Conservation (phyloP, 2,113 vertebrate species). For the Malurus cyaneus region DNA sequence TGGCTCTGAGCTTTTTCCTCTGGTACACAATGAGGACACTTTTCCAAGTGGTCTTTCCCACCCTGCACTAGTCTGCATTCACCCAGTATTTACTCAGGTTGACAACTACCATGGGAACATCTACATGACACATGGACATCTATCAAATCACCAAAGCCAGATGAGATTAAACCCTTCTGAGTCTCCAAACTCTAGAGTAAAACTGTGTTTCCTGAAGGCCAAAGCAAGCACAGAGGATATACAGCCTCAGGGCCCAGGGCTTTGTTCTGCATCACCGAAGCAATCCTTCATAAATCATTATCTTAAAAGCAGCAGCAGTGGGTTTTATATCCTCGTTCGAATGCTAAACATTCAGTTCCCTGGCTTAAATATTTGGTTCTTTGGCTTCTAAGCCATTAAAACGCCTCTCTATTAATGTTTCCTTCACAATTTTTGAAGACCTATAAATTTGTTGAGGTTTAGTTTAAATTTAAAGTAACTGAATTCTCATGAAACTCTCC, state of each 20-base stretch:
- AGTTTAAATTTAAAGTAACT: constrained; percentile 48
- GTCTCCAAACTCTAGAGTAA: background rate
- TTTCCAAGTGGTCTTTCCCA: background rate
- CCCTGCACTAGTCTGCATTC: background rate
- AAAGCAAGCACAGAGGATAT: background rate
- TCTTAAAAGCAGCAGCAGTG: background rate
- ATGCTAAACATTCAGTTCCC: background rate
- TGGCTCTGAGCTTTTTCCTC: background rate
- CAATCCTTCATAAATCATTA: background rate
- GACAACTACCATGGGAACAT: background rate
- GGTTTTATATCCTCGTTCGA: background rate
- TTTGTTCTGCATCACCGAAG: constrained; percentile 9
- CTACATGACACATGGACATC: background rate
- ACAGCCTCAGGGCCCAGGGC: background rate
- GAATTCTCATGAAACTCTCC: constrained; percentile 43
- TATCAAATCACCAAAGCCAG: background rate
- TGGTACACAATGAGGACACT: background rate
- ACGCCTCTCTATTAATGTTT: background rate
- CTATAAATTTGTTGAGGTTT: constrained; percentile 19
- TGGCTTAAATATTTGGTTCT: background rate
- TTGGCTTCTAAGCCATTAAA: constrained; percentile 25
- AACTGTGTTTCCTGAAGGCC: background rate
- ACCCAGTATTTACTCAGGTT: background rate
- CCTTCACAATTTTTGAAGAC: constrained; percentile 19
- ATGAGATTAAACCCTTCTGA: background rate